Evolutionary conservation across 2,113 vertebrate genomes (phyloP).

Genomic region (Macrotis lagotis): DNA sequence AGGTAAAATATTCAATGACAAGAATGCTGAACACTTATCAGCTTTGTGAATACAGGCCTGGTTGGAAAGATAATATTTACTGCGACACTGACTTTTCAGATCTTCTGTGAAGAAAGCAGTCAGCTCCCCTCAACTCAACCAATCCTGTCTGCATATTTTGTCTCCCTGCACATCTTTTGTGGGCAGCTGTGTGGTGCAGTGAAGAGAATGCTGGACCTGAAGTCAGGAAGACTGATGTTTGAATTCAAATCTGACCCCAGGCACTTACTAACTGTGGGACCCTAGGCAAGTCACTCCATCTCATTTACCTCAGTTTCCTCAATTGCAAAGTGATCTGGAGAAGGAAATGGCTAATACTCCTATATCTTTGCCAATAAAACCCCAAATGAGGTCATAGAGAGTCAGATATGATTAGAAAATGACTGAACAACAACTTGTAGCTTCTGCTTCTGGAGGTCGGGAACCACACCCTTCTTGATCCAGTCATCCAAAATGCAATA

Average conservation of each 20-base stretch:
- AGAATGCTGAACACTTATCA: not conserved
- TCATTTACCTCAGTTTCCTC: not conserved
- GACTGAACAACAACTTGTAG: not conserved
- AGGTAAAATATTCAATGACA: not conserved
- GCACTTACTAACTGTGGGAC: too few species aligned
- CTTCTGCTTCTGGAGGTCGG: not conserved
- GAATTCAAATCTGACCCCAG: not conserved
- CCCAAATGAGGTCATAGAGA: too few species aligned
- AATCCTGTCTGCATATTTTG: not conserved
- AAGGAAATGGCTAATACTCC: too few species aligned
- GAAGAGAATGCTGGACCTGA: not conserved
- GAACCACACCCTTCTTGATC: not conserved
- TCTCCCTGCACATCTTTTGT: not conserved
- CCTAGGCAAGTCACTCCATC: not conserved
- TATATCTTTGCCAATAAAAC: too few species aligned
- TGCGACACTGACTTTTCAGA: not conserved
- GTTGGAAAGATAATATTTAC: too few species aligned
- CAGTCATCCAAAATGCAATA: not conserved
- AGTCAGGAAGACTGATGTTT: not conserved
- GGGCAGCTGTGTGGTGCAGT: not conserved
- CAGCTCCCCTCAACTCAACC: not conserved
- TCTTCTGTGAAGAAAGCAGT: not conserved
- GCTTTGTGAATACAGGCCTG: too few species aligned
- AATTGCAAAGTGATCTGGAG: too few species aligned
- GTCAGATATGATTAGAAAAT: too few species aligned